Evolutionary conservation across 2,113 vertebrate species (phyloP), one percentile per base, ranked within the genome.

Genomic region (Aptenodytes forsteri): DNA sequence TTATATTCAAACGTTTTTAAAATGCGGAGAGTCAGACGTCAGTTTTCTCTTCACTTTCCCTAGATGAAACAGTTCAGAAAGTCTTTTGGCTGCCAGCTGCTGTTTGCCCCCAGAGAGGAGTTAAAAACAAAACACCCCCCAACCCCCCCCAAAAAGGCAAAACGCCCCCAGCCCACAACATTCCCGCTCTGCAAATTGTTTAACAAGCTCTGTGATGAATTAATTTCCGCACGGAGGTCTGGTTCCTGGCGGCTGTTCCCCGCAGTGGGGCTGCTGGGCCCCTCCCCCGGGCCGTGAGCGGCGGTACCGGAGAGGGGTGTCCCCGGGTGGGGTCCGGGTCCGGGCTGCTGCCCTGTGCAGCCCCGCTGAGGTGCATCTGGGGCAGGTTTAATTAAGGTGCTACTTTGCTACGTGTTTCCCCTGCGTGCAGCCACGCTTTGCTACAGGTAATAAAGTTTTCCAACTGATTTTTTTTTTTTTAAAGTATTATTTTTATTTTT

Each of bases 11-110:
- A 56, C 91, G 61, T 72, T 56, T 89, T 94, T 87, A 91, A 94
- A 87, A 92, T 42, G 54, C 62, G 65, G 11, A 55, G 89, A 94
- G 72, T 38, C 77, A 92, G 82, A 52, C 34, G 36, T 22, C 80
- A 46, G 25, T 90, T 95, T 93, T 93, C 79, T 50, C 67, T 84
- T 62, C 73, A 55, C 30, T 87, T 70, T 91, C 32, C 78, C 62
- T 65, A 83, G 84, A 81, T 91, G 87, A 87, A 95, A 91, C 89
- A 88, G 82, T 97, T 96, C 82, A 89, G n/a, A 83, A 95, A 93
- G 72, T 94, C 90, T 92, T 93, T 91, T 71, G 90, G 66, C 87
- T 83, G 76, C 69, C 89, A 72, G 84, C 87, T 96, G 84, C 78
- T 94, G 36, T 95, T 95, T 93, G 93, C 50, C 73, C 72, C 52